Percentiles rank a stretch among this genome's conserved stretches.
phyloP scores from a whole-genome alignment of 2,113 vertebrate species.

The Chionis minor region DNA sequence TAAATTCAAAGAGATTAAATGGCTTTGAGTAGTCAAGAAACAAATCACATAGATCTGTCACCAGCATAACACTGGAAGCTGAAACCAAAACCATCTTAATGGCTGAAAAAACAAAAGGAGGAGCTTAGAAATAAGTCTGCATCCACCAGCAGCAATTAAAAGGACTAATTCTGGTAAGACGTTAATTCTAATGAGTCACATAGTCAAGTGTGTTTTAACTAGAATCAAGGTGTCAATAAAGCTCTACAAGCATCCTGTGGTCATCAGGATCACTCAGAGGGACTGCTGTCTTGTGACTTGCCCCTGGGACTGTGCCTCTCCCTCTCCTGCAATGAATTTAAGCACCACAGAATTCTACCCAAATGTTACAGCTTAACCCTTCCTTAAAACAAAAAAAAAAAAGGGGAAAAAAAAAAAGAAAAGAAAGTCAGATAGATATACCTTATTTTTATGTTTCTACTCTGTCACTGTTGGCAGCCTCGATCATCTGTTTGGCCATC shows the following conservation, averaged over 20 bases:
- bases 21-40: constrained; percentile 32
- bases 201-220: not conserved
- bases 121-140: not conserved
- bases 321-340: not conserved
- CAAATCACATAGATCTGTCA: not conserved
- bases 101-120: not conserved
- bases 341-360: not conserved
- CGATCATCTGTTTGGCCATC: not conserved
- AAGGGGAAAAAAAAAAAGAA: not conserved
- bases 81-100: not conserved
- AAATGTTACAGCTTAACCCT: not conserved
- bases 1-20: constrained; percentile 45
- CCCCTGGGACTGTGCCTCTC: not conserved
- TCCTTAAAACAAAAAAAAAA: not conserved
- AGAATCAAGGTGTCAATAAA: not conserved
- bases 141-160: not conserved
- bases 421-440: not conserved
- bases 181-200: not conserved
- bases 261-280: not conserved
- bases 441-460: not conserved
- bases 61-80: not conserved
- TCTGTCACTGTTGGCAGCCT: not conserved
- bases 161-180: not conserved
- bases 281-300: not conserved
- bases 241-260: not conserved